phyloP scores from a whole-genome alignment of 2,113 vertebrate genomes.

The Psophia crepitans region DNA sequence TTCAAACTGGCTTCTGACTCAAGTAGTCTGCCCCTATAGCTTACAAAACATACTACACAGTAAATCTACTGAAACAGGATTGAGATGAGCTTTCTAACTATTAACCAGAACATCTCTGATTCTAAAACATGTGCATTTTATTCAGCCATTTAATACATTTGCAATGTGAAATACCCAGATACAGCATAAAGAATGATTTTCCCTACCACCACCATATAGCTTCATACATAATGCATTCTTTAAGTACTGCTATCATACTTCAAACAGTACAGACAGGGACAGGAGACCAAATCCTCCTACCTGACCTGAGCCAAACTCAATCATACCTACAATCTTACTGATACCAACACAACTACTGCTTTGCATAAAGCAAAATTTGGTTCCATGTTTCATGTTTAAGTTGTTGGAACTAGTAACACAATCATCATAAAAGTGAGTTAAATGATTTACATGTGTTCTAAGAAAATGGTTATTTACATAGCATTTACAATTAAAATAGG shows the following conservation, averaged over 20 bases:
- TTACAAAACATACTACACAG: neutral
- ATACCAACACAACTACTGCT: neutral
- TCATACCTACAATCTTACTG: neutral
- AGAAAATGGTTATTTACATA: neutral
- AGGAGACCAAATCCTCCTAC: conserved; percentile 19
- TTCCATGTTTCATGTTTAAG: neutral
- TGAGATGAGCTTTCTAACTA: conserved; percentile 31
- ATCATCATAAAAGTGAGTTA: neutral
- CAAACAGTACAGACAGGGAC: neutral
- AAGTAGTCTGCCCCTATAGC: neutral
- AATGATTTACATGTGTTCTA: neutral
- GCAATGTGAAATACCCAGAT: conserved; percentile 15
- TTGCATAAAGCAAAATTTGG: conserved; percentile 6
- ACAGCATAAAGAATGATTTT: conserved; percentile 27
- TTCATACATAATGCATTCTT: conserved; percentile 48
- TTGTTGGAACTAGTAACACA: neutral
- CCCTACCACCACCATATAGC: neutral
- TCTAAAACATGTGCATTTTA: conserved; percentile 47
- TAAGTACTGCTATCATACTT: neutral
- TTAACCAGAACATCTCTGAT: conserved; percentile 25
- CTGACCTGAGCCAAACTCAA: conserved; percentile 23
- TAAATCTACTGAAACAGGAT: conserved; percentile 34
- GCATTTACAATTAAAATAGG: neutral
- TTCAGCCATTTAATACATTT: neutral
- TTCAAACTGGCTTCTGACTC: neutral